These are phyloP conservation scores for Sorex araneus DNA, from an alignment of 2,113 vertebrate genomes.

Conservation along the genomic window DNA sequence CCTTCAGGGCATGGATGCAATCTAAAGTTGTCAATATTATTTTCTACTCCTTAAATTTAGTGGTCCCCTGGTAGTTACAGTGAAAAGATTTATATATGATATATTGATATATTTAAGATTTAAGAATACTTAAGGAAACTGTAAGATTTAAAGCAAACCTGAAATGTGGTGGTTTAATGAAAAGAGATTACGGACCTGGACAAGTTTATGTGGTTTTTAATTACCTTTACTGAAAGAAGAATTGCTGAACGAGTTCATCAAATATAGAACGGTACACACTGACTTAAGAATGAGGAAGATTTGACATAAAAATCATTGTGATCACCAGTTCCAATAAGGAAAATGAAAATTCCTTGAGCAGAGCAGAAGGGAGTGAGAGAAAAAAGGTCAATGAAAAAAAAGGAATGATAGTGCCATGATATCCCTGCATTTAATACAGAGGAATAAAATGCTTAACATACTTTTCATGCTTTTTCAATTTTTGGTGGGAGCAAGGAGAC, in stretches of 20 bases:
- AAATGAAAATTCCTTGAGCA: slow-evolving; percentile 1
- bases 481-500: background rate
- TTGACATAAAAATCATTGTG: slow-evolving; percentile 5
- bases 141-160: slow-evolving; percentile 18
- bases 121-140: slow-evolving; percentile 27
- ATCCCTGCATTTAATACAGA: background rate
- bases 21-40: background rate
- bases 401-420: background rate
- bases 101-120: slow-evolving; percentile 33
- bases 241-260: background rate
- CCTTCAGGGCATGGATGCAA: background rate
- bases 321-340: slow-evolving; percentile 33
- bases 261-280: background rate
- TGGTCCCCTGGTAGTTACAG: background rate
- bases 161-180: slow-evolving; percentile 40
- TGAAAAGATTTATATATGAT: slow-evolving; percentile 9
- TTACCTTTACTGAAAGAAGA: slow-evolving; percentile 21
- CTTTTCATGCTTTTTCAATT: background rate
- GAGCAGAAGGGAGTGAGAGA: background rate
- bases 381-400: background rate
- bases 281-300: slow-evolving; percentile 3
- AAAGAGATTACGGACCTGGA: background rate
- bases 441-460: background rate
- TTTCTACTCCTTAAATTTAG: slow-evolving; percentile 52
- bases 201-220: slow-evolving; percentile 45